These are phyloP conservation scores for Xanthorhoe designata DNA, from an alignment of 2,888 invertebrate species.

Conservation along the genomic window DNA sequence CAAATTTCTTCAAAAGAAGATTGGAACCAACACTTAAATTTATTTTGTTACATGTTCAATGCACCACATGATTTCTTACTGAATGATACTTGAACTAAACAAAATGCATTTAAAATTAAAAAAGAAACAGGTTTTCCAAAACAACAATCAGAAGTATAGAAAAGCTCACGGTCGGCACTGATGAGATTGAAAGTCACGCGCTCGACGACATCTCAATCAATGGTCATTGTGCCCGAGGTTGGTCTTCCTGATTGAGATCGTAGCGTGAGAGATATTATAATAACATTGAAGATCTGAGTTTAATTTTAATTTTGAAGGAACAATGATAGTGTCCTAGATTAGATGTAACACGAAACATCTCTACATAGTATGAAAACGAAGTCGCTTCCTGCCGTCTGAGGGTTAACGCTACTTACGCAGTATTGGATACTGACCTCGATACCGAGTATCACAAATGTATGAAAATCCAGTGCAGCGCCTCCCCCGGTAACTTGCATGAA, in stretches of 20 bases:
- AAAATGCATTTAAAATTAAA: neutral
- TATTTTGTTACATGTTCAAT: neutral
- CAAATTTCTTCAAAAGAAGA: neutral
- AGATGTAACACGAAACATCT: too few species aligned
- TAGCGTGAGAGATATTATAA: neutral
- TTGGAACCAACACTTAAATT: neutral
- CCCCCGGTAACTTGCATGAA: too few species aligned
- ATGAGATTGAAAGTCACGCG: conserved; percentile 36
- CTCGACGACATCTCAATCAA: conserved; percentile 36
- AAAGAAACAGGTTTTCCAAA: conserved; percentile 6
- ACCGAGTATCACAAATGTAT: too few species aligned
- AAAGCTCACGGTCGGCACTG: conserved; percentile 16
- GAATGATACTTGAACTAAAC: neutral
- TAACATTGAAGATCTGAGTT: too few species aligned
- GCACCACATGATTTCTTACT: neutral
- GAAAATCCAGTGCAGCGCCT: too few species aligned
- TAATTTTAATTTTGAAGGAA: too few species aligned
- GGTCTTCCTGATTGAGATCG: conserved; percentile 10
- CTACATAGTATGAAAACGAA: too few species aligned
- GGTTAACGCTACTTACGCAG: too few species aligned
- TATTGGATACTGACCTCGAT: too few species aligned
- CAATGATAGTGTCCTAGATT: too few species aligned
- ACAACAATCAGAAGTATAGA: conserved; percentile 12
- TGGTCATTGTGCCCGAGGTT: conserved; percentile 26
- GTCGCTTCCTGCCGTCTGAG: too few species aligned